phyloP scores from a whole-genome alignment of 2,888 invertebrate species.

The Catonia carolina region DNA sequence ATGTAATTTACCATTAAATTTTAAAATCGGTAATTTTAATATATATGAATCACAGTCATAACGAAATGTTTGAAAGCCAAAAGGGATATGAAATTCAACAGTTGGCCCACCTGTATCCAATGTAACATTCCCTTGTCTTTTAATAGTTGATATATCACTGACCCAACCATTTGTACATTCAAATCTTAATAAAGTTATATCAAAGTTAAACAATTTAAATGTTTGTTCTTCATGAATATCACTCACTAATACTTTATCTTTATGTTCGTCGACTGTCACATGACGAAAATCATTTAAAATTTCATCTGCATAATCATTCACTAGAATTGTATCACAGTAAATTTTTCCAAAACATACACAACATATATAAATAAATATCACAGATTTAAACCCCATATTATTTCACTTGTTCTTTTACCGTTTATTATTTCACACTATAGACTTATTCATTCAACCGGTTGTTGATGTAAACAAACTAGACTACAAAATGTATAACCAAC shows the following conservation, averaged over 20 bases:
- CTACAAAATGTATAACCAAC: too few relatives aligned
- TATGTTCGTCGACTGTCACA: neutral
- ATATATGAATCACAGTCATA: slow-evolving; percentile 6
- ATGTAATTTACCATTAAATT: neutral
- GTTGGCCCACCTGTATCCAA: neutral
- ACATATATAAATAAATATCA: too few relatives aligned
- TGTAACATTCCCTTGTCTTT: neutral
- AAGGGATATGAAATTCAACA: neutral
- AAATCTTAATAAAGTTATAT: neutral
- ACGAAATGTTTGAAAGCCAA: neutral
- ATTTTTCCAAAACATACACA: too few relatives aligned
- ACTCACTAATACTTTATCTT: neutral
- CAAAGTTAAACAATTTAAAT: neutral
- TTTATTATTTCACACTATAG: too few relatives aligned
- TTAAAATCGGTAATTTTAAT: neutral
- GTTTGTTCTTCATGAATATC: neutral
- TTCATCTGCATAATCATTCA: neutral
- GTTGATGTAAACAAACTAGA: too few relatives aligned
- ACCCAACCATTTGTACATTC: slow-evolving; percentile 4
- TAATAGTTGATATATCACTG: neutral
- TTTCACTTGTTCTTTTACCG: too few relatives aligned
- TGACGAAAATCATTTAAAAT: slow-evolving; percentile 1
- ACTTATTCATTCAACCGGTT: too few relatives aligned
- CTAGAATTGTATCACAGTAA: neutral
- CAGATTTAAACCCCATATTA: too few relatives aligned